Percentiles rank a stretch among this genome's conserved stretches.
phyloP scores from a whole-genome alignment of 2,797 vertebrate genomes.

The Dryobates pubescens region DNA sequence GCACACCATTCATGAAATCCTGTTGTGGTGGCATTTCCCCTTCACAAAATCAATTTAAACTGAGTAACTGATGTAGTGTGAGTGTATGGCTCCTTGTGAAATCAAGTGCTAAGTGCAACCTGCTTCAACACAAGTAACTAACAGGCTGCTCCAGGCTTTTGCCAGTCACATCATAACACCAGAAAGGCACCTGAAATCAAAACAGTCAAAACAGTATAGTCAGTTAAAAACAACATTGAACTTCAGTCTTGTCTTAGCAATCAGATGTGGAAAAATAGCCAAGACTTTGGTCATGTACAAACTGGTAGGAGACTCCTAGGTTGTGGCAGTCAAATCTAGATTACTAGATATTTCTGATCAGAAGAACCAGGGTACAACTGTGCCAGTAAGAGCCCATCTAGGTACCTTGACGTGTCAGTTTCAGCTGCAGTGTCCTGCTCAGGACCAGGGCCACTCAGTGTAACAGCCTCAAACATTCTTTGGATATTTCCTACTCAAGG shows the following conservation, averaged over 20 bases:
- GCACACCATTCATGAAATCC: not conserved
- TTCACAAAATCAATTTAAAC: not conserved
- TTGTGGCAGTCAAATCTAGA: not conserved
- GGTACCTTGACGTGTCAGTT: not conserved
- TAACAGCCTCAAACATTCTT: not conserved
- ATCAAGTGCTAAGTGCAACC: not conserved
- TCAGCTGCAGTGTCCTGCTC: not conserved
- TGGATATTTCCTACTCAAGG: not conserved
- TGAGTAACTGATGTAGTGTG: not conserved
- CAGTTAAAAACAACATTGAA: not conserved
- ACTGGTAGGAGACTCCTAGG: not conserved
- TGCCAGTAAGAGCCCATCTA: not conserved
- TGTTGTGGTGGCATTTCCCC: not conserved
- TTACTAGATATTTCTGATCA: not conserved
- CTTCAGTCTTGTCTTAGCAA: not conserved
- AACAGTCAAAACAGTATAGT: not conserved
- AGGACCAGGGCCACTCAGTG: not conserved
- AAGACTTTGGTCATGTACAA: rapidly evolving
- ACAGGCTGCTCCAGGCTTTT: not conserved
- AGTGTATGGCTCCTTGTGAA: not conserved
- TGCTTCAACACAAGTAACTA: rapidly evolving
- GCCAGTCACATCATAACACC: not conserved
- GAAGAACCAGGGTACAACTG: not conserved
- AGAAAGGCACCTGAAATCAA: not conserved
- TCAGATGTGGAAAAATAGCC: not conserved